Conservation (phyloP, 2,797 vertebrate species). For the Bradypodion pumilum region DNA sequence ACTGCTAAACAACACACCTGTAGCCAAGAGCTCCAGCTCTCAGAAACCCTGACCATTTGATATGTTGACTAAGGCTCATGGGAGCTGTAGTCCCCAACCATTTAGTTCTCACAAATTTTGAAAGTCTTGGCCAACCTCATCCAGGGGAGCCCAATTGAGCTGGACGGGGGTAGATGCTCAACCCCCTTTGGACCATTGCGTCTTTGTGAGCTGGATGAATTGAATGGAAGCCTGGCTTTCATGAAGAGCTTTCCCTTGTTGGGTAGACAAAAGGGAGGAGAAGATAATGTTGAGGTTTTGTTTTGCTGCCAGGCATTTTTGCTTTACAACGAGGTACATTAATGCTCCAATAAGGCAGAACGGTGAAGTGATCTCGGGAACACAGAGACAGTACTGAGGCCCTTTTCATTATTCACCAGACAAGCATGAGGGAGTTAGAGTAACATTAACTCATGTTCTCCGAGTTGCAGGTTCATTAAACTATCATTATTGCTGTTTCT, state of each 20-base stretch:
- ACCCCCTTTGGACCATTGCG: too few species aligned
- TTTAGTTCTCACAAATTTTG: too few species aligned
- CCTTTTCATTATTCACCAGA: slow-evolving; percentile 15
- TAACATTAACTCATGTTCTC: slow-evolving; percentile 27
- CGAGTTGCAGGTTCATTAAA: slow-evolving; percentile 63
- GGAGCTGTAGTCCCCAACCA: too few species aligned
- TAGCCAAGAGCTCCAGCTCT: not conserved
- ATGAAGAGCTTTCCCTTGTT: not conserved
- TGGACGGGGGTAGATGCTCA: too few species aligned
- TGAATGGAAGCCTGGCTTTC: not conserved
- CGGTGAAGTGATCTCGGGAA: not conserved
- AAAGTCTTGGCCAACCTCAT: not conserved
- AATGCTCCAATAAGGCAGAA: not conserved
- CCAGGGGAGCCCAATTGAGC: too few species aligned
- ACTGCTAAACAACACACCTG: not conserved
- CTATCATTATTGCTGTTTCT: slow-evolving; percentile 49
- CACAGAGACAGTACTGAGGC: not conserved
- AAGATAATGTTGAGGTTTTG: not conserved
- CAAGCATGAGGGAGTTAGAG: slow-evolving; percentile 12
- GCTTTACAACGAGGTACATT: not conserved
- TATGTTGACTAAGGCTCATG: too few species aligned
- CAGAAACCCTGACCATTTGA: too few species aligned
- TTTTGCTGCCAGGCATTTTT: not conserved
- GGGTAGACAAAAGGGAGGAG: not conserved
- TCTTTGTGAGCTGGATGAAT: too few species aligned